Conservation (phyloP, 2,888 invertebrate species). For the Drosophila borborema region DNA sequence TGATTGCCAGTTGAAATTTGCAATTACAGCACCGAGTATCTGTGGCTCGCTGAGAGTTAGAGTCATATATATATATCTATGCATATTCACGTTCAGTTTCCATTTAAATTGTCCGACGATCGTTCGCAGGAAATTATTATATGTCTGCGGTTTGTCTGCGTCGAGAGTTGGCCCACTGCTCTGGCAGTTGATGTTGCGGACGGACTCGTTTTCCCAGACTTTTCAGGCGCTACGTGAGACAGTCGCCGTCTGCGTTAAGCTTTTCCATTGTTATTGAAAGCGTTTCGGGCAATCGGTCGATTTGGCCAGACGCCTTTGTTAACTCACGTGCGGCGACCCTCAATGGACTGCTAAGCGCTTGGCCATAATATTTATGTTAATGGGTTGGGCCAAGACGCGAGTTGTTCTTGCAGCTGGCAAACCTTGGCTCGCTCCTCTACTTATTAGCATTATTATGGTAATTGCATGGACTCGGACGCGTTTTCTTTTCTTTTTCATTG, state of each 20-base stretch:
- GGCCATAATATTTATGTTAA: slow-evolving; percentile 34
- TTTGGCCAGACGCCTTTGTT: slow-evolving; percentile 33
- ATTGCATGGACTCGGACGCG: slow-evolving; percentile 48
- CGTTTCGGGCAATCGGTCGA: slow-evolving; percentile 18
- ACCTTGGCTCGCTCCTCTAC: slow-evolving; percentile 29
- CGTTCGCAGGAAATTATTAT: slow-evolving; percentile 70
- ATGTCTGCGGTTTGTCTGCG: slow-evolving; percentile 67
- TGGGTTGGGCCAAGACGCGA: slow-evolving; percentile 21
- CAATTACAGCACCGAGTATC: slow-evolving; percentile 43
- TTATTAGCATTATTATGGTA: slow-evolving; percentile 70
- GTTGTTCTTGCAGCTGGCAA: slow-evolving; percentile 10
- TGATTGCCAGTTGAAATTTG: slow-evolving; percentile 38
- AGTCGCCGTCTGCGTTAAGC: slow-evolving; percentile 12
- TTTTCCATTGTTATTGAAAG: slow-evolving; percentile 40
- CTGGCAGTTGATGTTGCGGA: slow-evolving; percentile 14
- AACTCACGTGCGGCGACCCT: slow-evolving; percentile 47
- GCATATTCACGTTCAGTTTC: slow-evolving; percentile 44
- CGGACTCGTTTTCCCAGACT: slow-evolving; percentile 39
- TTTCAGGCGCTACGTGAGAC: slow-evolving; percentile 35
- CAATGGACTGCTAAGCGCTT: slow-evolving; percentile 38
- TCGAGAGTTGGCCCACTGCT: slow-evolving; percentile 28
- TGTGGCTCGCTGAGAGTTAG: not conserved
- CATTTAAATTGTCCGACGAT: slow-evolving; percentile 55
- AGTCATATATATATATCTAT: not conserved
- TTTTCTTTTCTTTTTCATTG: slow-evolving; percentile 35